Percentiles rank a stretch among this genome's conserved stretches.
These are phyloP conservation scores for Camelus bactrianus DNA, from an alignment of 2,113 vertebrate genomes.

Conservation along the genomic window DNA sequence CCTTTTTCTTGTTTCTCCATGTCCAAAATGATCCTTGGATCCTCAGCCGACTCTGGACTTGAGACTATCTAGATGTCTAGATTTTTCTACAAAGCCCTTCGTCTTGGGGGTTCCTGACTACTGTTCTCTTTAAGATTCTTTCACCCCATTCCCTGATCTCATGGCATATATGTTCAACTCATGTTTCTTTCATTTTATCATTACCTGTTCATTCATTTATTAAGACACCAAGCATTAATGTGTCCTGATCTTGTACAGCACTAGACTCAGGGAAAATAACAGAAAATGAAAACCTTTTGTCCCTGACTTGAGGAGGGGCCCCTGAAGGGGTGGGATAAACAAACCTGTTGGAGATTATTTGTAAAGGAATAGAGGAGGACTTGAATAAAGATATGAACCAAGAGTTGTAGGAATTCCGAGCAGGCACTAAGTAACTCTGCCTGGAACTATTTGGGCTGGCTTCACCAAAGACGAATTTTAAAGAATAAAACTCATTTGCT, in stretches of 20 bases:
- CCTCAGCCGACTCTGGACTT: neutral
- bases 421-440: neutral
- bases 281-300: neutral
- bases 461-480: neutral
- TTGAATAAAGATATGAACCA: neutral
- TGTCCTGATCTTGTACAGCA: neutral
- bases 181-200: neutral
- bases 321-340: neutral
- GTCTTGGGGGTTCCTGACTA: neutral
- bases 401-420: neutral
- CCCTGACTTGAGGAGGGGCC: neutral
- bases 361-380: neutral
- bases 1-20: neutral
- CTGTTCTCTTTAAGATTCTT: neutral
- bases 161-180: neutral
- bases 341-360: neutral
- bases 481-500: neutral
- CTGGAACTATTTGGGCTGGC: neutral
- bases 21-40: neutral
- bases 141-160: neutral
- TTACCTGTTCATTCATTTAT: neutral
- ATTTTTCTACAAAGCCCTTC: neutral
- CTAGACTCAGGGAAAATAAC: neutral
- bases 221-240: neutral
- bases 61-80: neutral